Evolutionary conservation across 1,140 invertebrate species (phyloP), one percentile per base, ranked within the genome.

Genomic region (Lethrus apterus): DNA sequence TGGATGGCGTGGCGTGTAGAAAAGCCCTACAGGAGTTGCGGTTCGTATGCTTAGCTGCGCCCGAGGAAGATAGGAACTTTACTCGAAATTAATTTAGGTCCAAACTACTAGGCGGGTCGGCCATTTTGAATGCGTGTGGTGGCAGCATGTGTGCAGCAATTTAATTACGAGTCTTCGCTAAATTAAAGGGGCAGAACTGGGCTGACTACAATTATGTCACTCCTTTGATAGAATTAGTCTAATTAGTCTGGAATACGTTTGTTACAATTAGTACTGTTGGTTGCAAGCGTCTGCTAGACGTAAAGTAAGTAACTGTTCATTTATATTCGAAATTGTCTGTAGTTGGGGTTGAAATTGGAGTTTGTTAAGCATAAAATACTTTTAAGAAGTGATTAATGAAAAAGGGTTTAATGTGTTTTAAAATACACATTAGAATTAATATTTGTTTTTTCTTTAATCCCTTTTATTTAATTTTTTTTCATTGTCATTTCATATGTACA

Each of bases 1-100:
- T n/a, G n/a, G n/a, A n/a, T n/a, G n/a, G n/a, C n/a, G n/a, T n/a
- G 23, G 23, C 23, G n/a, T 26, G 23, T 7, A n/a, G 23, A 26
- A n/a, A 41, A 15, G 46, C 14, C 29, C 18, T 48, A 23, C 23
- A 41, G 46, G 24, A 48, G 45, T 47, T 48, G 50, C 32, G 50
- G 50, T 48, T 35, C 35, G 40, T 34, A 45, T 43, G 32, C 20
- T 11, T 24, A 50, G 50, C 51, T 21, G 35, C 44, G 48, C 51
- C 51, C 42, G 42, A 46, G 55, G 52, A 56, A n/a, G n/a, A n/a
- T 50, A 47, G 52, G 43, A 58, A 54, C 55, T 61, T 57, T 49
- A 61, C 52, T 58, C 50, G 56, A 62, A 62, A 60, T 62, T 62
- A 62, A 62, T 62, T 59, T 58, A 52, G 56, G 59, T 62, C 59